Conservation (phyloP, 2,888 invertebrate genomes). For the Drosophila hamatofila region DNA sequence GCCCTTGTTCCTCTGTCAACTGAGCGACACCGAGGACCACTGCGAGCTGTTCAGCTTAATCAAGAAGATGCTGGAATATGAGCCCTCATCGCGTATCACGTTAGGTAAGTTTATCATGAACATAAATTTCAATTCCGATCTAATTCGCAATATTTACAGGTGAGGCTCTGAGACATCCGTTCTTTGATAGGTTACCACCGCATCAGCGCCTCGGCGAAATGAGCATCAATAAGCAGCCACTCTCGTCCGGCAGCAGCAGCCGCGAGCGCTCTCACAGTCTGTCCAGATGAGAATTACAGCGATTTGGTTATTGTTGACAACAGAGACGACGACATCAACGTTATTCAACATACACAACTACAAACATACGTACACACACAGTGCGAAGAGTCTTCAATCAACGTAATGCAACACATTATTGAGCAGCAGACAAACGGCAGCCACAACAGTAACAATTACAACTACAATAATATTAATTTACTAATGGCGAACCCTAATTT, state of each 20-base stretch:
- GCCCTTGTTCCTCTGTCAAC: conserved; percentile 96
- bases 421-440: conserved; percentile 25
- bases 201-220: conserved; percentile 90
- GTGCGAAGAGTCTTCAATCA: conserved; percentile 47
- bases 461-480: conserved; percentile 32
- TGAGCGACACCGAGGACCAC: conserved; percentile 95
- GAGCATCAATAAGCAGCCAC: conserved; percentile 75
- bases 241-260: conserved; percentile 85
- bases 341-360: conserved; percentile 64
- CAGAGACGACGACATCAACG: conserved; percentile 52
- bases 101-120: conserved; percentile 86
- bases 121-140: not conserved
- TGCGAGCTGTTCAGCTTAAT: conserved; percentile 97
- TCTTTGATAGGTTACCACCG: conserved; percentile 94
- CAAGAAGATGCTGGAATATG: conserved; percentile 98
- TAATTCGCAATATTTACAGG: conserved; percentile 74
- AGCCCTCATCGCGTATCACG: conserved; percentile 95
- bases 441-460: conserved; percentile 29
- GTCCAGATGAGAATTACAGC: conserved; percentile 86
- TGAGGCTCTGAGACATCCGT: conserved; percentile 96
- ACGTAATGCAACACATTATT: conserved; percentile 26
- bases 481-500: conserved; percentile 50
- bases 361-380: conserved; percentile 58
- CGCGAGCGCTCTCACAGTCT: conserved; percentile 88
- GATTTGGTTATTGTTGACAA: conserved; percentile 86